phyloP scores from a whole-genome alignment of 2,113 vertebrate genomes.

The Menura novaehollandiae region DNA sequence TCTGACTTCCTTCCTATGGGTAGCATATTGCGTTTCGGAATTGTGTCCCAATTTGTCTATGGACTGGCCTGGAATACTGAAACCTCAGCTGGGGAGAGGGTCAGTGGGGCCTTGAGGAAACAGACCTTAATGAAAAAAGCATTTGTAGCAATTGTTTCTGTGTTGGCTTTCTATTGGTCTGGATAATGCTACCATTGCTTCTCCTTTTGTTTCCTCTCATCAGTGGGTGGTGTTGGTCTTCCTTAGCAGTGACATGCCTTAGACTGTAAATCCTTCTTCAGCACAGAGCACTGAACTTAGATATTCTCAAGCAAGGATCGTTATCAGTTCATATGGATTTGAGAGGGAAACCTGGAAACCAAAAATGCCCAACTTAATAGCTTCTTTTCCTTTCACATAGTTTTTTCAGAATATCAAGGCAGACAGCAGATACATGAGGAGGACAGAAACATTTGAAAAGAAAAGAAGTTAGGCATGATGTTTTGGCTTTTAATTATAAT shows the following conservation, averaged over 20 bases:
- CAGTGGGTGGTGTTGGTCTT: neutral
- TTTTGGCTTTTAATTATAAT: neutral
- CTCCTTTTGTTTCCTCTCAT: neutral
- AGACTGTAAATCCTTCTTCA: neutral
- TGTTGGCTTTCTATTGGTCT: neutral
- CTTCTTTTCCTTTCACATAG: neutral
- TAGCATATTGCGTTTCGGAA: conserved; percentile 3
- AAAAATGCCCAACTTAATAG: neutral
- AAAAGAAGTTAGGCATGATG: neutral
- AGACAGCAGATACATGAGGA: neutral
- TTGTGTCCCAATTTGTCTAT: neutral
- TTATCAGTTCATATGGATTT: neutral
- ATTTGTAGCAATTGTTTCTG: neutral
- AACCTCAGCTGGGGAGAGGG: neutral
- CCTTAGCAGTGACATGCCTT: neutral
- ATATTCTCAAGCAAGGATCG: neutral
- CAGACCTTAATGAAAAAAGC: neutral
- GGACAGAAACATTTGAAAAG: neutral
- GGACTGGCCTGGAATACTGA: neutral
- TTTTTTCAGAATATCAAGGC: neutral
- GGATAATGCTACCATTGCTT: neutral
- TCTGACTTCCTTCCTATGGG: conserved; percentile 33
- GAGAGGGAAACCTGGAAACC: neutral
- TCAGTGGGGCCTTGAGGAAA: neutral
- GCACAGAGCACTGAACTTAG: neutral